Evolutionary conservation across 2,888 invertebrate genomes (phyloP), one percentile per base, ranked within the genome.

Genomic region (Unio delphinus): DNA sequence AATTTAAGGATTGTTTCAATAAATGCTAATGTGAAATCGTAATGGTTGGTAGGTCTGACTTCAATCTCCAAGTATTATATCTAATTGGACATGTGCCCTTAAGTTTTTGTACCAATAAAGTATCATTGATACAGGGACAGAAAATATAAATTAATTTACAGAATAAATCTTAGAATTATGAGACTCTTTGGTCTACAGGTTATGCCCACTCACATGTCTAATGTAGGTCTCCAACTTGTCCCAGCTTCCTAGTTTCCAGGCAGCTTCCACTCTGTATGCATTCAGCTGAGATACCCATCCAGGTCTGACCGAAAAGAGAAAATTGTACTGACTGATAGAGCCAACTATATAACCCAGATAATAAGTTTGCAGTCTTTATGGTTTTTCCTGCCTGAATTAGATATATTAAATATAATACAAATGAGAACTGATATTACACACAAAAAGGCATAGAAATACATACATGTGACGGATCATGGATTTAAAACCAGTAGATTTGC

Each of bases 231-330:
- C 94, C 15, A 98, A 91, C 78, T 95, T 93, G 30, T 95, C 94
- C 91, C 95, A 98, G 78, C 94, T 93, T 1, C 95, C 94, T 30
- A 98, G 91, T 68, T 95, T 93, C 96, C 97, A 96, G 55, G 96
- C 92, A 0, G 97, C 94, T 88, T 98, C 97, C 0, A 95, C 94
- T 70, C 93, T 92, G 83, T 93, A 92, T 80, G 94, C 93, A 60
- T 92, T 90, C 78, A 96, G 74, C 68, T 85, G 82, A 5, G 76
- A 70, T 7, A 65, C 74, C 88, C 88, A 87, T 3, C 74, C 72
- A 20, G 86, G 83, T 68, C 89, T 86, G 75, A 23, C 59, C 11
- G 0, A 26, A 23, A 23, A 11, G 26, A 23, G 59, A 23, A 59
- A 23, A 18, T 23, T 17, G 26, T 3, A 26, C 18, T 23, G 11